Evolutionary conservation across 2,888 invertebrate genomes (phyloP), one percentile per base, ranked within the genome.

Genomic region (Limnephilus rhombicus): DNA sequence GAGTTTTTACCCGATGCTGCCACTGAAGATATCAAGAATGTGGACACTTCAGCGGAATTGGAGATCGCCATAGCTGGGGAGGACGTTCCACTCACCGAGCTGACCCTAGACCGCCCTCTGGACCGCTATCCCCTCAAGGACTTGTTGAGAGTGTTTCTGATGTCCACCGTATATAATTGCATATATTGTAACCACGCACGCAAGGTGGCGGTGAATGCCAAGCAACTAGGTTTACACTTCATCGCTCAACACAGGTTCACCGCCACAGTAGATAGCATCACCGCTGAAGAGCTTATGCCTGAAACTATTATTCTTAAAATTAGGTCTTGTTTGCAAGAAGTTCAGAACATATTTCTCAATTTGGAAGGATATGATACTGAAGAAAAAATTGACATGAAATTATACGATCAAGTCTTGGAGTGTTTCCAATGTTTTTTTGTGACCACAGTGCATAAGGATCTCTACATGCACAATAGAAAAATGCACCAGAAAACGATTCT

Each of bases 161-260:
- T 96, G 93, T 96, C 97, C 24, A 98, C 98, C 0, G 97, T 97
- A 94, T 96, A 97, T 12, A 96, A 96, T 93, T 98, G 98, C 95
- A 97, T 98, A 91, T 98, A 98, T 95, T 98, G 98, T 94, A 98
- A 98, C 94, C 98, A 98, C 95, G 98, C 98, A 0, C 96, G 98
- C 34, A 98, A 98, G 94, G 98, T 98, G 94, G 98, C 98, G 18
- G 98, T 98, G 0, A 98, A 98, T 95, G 98, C 98, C 90, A 97
- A 97, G 94, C 98, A 98, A 94, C 95, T 98, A 89, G 97, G 97
- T 12, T 95, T 98, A 82, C 98, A 98, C 94, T 97, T 98, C 95
- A 97, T 98, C 29, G 97, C 97, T 0, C 97, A 98, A 94, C 98
- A 98, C 95, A 96, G 98, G 12, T 98, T 98, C 95, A 97, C 97